Percentiles rank a stretch among this genome's conserved stretches.
Conservation (phyloP, 2,113 vertebrate species). For the Oncorhynchus clarkii region DNA sequence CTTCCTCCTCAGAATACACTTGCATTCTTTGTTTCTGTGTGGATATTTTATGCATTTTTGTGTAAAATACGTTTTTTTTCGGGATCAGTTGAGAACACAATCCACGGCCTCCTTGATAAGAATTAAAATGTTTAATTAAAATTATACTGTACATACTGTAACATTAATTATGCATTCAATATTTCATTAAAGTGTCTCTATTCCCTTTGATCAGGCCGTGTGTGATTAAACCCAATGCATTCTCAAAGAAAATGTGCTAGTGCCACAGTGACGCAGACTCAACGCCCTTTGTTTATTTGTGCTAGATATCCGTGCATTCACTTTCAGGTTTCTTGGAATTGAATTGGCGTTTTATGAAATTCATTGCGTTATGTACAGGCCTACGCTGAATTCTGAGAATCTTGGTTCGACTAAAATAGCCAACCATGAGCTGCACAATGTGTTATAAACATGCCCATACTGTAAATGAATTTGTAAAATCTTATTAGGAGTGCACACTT, state of each 20-base stretch:
- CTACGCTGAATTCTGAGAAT: too few species aligned
- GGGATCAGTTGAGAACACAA: slow-evolving; percentile 44
- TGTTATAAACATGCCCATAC: too few species aligned
- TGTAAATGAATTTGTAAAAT: too few species aligned
- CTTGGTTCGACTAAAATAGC: too few species aligned
- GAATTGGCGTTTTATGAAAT: slow-evolving; percentile 15
- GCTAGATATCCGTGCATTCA: slow-evolving; percentile 11
- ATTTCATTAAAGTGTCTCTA: slow-evolving; percentile 78
- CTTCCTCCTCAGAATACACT: slow-evolving; percentile 10
- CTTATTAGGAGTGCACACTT: too few species aligned
- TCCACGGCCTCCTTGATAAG: slow-evolving; percentile 52
- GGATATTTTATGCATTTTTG: slow-evolving; percentile 50
- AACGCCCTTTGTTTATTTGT: slow-evolving; percentile 27
- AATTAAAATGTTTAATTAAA: slow-evolving; percentile 65
- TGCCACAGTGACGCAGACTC: slow-evolving; percentile 12
- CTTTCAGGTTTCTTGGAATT: slow-evolving; percentile 19
- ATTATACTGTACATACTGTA: slow-evolving; percentile 71
- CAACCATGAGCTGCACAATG: too few species aligned
- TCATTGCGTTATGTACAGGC: not conserved
- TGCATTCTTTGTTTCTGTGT: slow-evolving; percentile 37
- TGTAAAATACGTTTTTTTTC: slow-evolving; percentile 37
- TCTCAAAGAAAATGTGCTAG: slow-evolving; percentile 30
- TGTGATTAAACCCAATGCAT: slow-evolving; percentile 58
- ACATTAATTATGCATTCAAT: slow-evolving; percentile 73
- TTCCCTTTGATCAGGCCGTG: slow-evolving; percentile 71